Evolutionary conservation across 1,140 invertebrate genomes (phyloP), one percentile per base, ranked within the genome.

Genomic region (Bilobella aurantiaca): DNA sequence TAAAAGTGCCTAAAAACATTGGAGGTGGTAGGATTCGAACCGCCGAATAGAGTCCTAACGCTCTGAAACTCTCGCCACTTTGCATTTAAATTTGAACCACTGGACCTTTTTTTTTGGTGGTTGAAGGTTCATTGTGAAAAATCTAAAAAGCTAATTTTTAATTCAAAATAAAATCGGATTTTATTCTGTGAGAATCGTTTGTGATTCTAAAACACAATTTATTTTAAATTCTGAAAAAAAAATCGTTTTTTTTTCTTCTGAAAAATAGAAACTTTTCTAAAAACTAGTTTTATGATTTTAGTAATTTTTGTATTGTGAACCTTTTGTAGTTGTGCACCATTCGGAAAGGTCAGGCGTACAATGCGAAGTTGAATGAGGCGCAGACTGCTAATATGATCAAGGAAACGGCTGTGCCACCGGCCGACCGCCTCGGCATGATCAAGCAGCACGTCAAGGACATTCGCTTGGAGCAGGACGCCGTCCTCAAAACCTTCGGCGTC

Each of bases 311-410:
- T 37, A 3, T 60, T 60, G 3, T 56, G 5, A 25, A 16, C 25
- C n/a, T 60, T 60, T 5, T 37, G 3, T 37, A 60, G 58, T 60
- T 60, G 27, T 63, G 61, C 28, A 47, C 3, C 3, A 34, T 63
- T 16, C 21, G 18, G 18, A 63, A 63, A 63, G 61, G 61, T 18
- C 34, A 47, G 28, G 18, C 3, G 14, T 63, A 49, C 34, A 49
- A 28, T 29, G 27, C 16, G 2, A 63, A 63, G 25, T 28, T 63
- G 34, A 18, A 5, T 12, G 34, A 46, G 3, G 42, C 8, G 2
- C 61, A 63, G 34, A 63, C 61, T 25, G 23, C 61, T 12, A 28
- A 5, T 2, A 63, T 63, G 61, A 63, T 63, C 28, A 63, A 49
- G 32, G 23, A 16, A 49, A 49, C 61, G 3, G 61, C 61, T 30